Percentiles rank a stretch among this genome's conserved stretches.
These are phyloP conservation scores for Exephanes ischioxanthus DNA, from an alignment of 2,888 invertebrate species.

Conservation along the genomic window DNA sequence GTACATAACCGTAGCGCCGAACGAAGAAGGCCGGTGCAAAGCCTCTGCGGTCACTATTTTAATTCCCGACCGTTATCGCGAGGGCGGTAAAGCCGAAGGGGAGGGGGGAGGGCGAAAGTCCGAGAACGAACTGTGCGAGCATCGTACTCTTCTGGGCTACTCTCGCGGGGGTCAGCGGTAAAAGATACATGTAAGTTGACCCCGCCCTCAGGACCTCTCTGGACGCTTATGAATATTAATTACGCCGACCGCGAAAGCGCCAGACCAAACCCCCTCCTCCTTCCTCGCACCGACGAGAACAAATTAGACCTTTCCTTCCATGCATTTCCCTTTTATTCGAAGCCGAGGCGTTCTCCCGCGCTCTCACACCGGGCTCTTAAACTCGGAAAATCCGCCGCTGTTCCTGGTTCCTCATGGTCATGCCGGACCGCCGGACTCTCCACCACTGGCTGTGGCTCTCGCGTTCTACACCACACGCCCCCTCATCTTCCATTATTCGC, in stretches of 20 bases:
- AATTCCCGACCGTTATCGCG: constrained; percentile 84
- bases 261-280: constrained; percentile 68
- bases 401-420: constrained; percentile 52
- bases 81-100: constrained; percentile 55
- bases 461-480: constrained; percentile 18
- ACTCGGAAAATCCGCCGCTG: constrained; percentile 70
- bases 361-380: constrained; percentile 67
- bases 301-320: constrained; percentile 85
- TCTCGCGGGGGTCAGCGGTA: constrained; percentile 81
- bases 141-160: constrained; percentile 60
- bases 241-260: constrained; percentile 74
- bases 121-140: constrained; percentile 70
- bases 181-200: constrained; percentile 85
- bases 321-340: constrained; percentile 84
- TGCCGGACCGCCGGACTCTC: constrained; percentile 55
- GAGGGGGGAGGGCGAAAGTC: constrained; percentile 67
- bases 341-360: constrained; percentile 59
- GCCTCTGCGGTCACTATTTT: constrained; percentile 83
- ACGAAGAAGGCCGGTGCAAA: constrained; percentile 69
- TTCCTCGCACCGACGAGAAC: constrained; percentile 82
- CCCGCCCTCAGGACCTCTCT: constrained; percentile 85
- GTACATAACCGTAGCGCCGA: constrained; percentile 35
- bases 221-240: constrained; percentile 85
- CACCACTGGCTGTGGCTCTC: constrained; percentile 11
- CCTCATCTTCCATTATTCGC: constrained; percentile 63